Evolutionary conservation across 2,888 invertebrate species (phyloP).

Genomic region (Pollenia angustigena): DNA sequence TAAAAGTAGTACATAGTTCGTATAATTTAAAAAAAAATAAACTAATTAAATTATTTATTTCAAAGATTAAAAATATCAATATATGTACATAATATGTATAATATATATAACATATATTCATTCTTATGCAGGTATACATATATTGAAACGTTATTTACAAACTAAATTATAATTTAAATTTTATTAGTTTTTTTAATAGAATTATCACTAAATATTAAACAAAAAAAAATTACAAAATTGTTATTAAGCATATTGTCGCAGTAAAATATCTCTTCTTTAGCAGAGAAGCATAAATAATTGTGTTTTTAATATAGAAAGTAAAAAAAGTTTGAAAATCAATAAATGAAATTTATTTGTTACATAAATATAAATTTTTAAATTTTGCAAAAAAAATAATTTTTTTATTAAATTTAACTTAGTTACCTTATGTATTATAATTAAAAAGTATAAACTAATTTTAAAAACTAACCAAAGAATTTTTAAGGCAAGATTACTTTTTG

Average conservation of each 20-base stretch:
- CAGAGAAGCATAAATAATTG: conserved; percentile 11
- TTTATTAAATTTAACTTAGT: conserved; percentile 12
- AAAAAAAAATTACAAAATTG: conserved; percentile 42
- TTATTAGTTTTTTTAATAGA: not conserved
- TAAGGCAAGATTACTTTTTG: conserved; percentile 58
- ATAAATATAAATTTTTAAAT: too few relatives aligned
- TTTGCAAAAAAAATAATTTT: not conserved
- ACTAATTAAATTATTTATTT: conserved; percentile 1
- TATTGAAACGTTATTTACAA: conserved; percentile 58
- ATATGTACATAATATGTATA: not conserved
- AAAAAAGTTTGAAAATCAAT: not conserved
- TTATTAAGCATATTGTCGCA: conserved; percentile 18
- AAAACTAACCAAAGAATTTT: conserved; percentile 37
- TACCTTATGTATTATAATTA: not conserved
- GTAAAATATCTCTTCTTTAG: not conserved
- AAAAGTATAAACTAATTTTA: conserved; percentile 26
- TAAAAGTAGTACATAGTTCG: conserved; percentile 35
- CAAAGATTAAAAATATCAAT: not conserved
- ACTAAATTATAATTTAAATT: conserved; percentile 62
- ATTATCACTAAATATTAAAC: conserved; percentile 5
- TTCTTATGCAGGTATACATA: conserved; percentile 13
- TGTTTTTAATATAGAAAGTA: not conserved
- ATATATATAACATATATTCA: too few relatives aligned
- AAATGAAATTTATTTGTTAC: too few relatives aligned
- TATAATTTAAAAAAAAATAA: conserved; percentile 31